These are phyloP conservation scores for Maccullochella peelii DNA, from an alignment of 2,113 vertebrate genomes.

Conservation along the genomic window DNA sequence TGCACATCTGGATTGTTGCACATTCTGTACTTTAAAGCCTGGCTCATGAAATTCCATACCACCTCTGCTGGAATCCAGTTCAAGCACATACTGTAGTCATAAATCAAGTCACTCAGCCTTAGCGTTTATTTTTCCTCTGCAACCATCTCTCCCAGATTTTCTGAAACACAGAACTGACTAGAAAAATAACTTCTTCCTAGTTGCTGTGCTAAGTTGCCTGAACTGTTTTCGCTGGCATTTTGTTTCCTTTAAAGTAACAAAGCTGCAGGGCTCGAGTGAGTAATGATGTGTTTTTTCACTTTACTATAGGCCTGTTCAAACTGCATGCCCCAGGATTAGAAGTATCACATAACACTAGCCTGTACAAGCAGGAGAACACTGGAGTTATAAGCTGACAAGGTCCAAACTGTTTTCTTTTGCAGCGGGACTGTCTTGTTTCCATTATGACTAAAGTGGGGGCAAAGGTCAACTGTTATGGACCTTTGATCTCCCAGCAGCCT, in stretches of 20 bases:
- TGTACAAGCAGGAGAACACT: neutral
- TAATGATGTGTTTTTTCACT: neutral
- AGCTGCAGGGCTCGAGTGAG: neutral
- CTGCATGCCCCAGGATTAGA: neutral
- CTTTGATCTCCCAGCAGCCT: neutral
- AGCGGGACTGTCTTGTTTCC: neutral
- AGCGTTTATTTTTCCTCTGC: constrained; percentile 46
- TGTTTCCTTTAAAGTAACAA: neutral
- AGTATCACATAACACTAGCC: neutral
- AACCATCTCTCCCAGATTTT: constrained; percentile 19
- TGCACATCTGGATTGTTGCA: constrained; percentile 56
- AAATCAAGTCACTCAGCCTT: constrained; percentile 56
- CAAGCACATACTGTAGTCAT: constrained; percentile 30
- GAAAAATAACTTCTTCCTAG: neutral
- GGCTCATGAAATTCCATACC: constrained; percentile 40
- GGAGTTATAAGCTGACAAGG: neutral
- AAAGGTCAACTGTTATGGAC: constrained; percentile 6
- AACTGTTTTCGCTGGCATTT: neutral
- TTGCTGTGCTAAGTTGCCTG: neutral
- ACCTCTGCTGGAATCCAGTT: constrained; percentile 38
- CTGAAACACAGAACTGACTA: neutral
- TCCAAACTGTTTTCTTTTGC: neutral
- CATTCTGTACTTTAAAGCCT: neutral
- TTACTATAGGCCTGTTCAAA: neutral
- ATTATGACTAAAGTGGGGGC: neutral